Evolutionary conservation across 2,888 invertebrate genomes (phyloP), one percentile per base, ranked within the genome.

Genomic region (Pollenia labialis): DNA sequence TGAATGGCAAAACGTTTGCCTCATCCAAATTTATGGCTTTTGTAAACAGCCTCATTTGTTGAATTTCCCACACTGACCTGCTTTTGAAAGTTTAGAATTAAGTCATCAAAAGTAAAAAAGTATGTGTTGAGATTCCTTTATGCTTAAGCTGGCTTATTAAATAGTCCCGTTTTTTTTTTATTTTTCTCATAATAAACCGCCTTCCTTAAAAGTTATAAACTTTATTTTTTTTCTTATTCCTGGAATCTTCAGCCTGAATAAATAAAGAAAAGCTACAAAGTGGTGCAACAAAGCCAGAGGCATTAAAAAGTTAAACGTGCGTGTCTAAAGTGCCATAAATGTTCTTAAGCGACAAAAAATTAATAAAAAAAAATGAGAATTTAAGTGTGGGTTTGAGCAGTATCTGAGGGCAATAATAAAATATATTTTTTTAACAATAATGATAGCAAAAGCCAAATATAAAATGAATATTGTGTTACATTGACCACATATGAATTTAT

Each of bases 271-370:
- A 32, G 12, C 42, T 58, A 74, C 32, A n/a, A 44, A 52, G 7
- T 14, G 42, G 14, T 6, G 52, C 23, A 16, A 85, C n/a, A 75
- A 60, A 80, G 40, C 42, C 56, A 62, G 68, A 69, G 48, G 60
- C 74, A 75, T 62, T 69, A 69, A 85, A 80, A 75, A 75, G 85
- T 80, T 76, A 69, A 75, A 71, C 54, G 56, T 69, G 54, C 85
- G 85, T 80, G 75, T 69, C 80, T 71, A 12, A 80, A 75, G 80
- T 64, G n/a, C 18, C 46, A 48, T 69, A 42, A 74, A 74, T 69
- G 74, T 46, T 72, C 71, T 64, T 81, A 81, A 40, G 18, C 48
- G 18, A 23, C 40, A 71, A 71, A 68, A 50, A 40, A 42, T 52
- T 7, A 54, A 50, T 32, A 68, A 68, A 48, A 52, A 23, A 1